Conservation (phyloP, 2,797 vertebrate genomes). For the Petrocephalus sullivani region DNA sequence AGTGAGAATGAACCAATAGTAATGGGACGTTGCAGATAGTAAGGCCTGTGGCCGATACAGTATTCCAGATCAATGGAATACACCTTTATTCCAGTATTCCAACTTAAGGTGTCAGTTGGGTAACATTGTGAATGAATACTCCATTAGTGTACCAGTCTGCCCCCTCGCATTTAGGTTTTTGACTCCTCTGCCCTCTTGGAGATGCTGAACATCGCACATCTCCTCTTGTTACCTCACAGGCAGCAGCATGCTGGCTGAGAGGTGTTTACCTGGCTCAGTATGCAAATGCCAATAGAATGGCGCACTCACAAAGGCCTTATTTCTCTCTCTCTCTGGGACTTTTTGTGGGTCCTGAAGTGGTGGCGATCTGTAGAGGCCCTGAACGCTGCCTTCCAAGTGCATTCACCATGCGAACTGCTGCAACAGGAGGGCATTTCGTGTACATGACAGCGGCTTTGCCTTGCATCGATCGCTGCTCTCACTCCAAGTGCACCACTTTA, state of each 20-base stretch:
- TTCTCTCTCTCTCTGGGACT: neutral
- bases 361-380: neutral
- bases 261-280: neutral
- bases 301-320: neutral
- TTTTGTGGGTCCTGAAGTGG: neutral
- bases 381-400: constrained; percentile 46
- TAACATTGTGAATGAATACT: neutral
- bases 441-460: constrained; percentile 70
- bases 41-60: neutral
- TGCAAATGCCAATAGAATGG: neutral
- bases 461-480: constrained; percentile 67
- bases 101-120: neutral
- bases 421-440: constrained; percentile 70
- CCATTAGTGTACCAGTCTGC: neutral
- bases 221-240: neutral
- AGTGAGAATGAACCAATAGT: neutral
- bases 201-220: neutral
- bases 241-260: neutral
- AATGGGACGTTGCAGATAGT: neutral
- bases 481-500: constrained; percentile 71
- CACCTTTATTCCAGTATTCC: neutral
- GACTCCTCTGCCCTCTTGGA: neutral
- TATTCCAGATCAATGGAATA: neutral
- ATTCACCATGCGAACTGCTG: constrained; percentile 74
- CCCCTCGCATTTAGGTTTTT: neutral